Base-by-base conservation (phyloP, 2,113 vertebrate species). In the Plotosus lineatus region DNA sequence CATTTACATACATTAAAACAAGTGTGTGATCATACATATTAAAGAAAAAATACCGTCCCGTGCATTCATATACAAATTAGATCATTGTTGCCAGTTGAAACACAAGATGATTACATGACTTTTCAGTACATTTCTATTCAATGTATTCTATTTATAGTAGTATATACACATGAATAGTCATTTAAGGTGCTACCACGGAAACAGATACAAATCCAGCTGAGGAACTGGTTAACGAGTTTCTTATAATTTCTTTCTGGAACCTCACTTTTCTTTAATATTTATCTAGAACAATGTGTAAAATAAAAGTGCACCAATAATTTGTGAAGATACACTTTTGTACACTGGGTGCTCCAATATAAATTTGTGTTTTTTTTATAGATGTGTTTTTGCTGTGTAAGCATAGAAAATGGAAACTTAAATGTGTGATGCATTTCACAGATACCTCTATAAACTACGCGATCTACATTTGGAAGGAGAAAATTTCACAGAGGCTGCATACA, bases 381-480 rank as follows among this genome's bases (percentile, higher is more conserved):
- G 6, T 68, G 11, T 44, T 3, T 44, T 14, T 26, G 36, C 33
- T 40, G 19, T n/a, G 63, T 66, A 68, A 68, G 7, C 5, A 12
- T 42, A 44, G 36, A 40, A 23, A 66, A 12, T 40, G 17, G 3
- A 9, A 66, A 23, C 23, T 68, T 44, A 8, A 69, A 15, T 6
- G 7, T 69, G 42, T 69, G 12, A 44, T 65, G 38, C 68, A 6
- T 85, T 26, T 74, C n/a, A 85, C 84, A 99, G 98, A 84, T 99
- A 99, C 84, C 94, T 99, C 51, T 98, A 99, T 88, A 99, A 99
- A 81, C 86, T 98, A 81, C 91, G 97, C 6, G 97, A 99, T 89
- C 96, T 98, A 91, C 98, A 99, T 89, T 89, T 98, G 90, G 97
- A 98, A 79, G 95, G 94, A 71, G 98, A 98, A 84, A 98, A 98